Percentiles rank a stretch among this genome's conserved stretches.
Evolutionary conservation across 1,140 invertebrate genomes (phyloP).

Genomic region (Macrocentrus cingulum): DNA sequence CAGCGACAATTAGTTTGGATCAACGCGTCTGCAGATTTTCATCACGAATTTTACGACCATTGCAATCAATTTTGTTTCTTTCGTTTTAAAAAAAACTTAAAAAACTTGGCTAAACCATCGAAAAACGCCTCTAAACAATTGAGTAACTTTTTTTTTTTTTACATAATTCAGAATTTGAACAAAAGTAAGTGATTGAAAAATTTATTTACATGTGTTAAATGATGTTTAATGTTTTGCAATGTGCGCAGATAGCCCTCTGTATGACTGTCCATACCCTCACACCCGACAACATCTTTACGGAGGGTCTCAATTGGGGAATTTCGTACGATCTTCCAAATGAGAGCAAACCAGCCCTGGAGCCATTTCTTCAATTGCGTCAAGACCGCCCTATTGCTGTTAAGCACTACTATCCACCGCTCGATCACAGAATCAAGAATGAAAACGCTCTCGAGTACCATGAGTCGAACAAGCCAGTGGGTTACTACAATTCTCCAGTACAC

Average conservation of each 20-base stretch:
- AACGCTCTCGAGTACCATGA: conserved; percentile 29
- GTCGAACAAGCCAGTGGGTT: conserved; percentile 31
- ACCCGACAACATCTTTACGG: conserved; percentile 64
- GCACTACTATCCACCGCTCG: conserved; percentile 36
- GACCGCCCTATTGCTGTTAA: conserved; percentile 36
- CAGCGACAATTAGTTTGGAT: too few relatives aligned
- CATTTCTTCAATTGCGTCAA: conserved; percentile 46
- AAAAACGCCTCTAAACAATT: too few relatives aligned
- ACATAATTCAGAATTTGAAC: too few relatives aligned
- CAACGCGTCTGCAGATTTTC: too few relatives aligned
- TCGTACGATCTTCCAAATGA: conserved; percentile 74
- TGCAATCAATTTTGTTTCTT: too few relatives aligned
- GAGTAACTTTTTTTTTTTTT: too few relatives aligned
- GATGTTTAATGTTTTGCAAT: too few relatives aligned
- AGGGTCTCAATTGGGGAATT: conserved; percentile 74
- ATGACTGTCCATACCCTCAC: conserved; percentile 63
- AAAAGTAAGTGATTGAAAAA: too few relatives aligned
- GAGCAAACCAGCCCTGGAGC: conserved; percentile 63
- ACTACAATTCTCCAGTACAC: conserved; percentile 34
- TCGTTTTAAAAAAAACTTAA: too few relatives aligned
- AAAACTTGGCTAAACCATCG: too few relatives aligned
- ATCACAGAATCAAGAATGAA: conserved; percentile 28
- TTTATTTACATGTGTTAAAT: too few relatives aligned
- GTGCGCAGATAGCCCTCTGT: conserved; percentile 64
- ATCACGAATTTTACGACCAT: too few relatives aligned